Base-by-base conservation (phyloP, 2,113 vertebrate species). In the Opisthocomus hoazin region DNA sequence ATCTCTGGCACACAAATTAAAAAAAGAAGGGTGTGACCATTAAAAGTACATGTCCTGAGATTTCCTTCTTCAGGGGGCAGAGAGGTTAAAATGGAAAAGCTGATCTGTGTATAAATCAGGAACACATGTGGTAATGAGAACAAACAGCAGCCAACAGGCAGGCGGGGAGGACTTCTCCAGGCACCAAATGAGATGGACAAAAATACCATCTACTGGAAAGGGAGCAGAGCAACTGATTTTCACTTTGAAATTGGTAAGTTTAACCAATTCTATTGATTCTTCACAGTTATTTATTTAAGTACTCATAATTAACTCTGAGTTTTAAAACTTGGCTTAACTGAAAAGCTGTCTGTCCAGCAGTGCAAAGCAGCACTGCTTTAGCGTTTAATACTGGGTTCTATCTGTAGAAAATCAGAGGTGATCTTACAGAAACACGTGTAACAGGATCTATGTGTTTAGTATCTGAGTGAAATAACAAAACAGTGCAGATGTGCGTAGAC, bases 11-110 rank as follows among this genome's bases (percentile, higher is more conserved):
- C 92, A 94, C 64, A 91, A 43, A 95, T 96, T 94, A 95, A 96
- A 96, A 93, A 97, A 93, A 90, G 86, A 90, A 94, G 91, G 87
- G 83, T 95, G 87, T 94, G 95, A 95, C 95, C 86, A 94, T 92
- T 95, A 96, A 92, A 96, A 97, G 74, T 85, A 93, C 20, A 34
- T 84, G 96, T 92, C 86, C 75, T 69, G 93, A 97, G 93, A 97
- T 96, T 91, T 89, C 95, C 91, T 96, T 96, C 81, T 97, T 84
- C 64, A 91, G 85, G 82, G 97, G 92, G 87, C 93, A 96, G 83
- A 96, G 88, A 97, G 80, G 94, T 93, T 91, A 88, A 94, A 95
- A 90, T 94, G 95, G 90, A 96, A 96, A 96, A 78, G 92, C 64
- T 84, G 74, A 91, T 93, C 89, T 94, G 64, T 70, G 63, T 84